Percentiles rank a stretch among this genome's conserved stretches.
phyloP scores from a whole-genome alignment of 2,888 invertebrate genomes.

The Chaitophorus viminalis region DNA sequence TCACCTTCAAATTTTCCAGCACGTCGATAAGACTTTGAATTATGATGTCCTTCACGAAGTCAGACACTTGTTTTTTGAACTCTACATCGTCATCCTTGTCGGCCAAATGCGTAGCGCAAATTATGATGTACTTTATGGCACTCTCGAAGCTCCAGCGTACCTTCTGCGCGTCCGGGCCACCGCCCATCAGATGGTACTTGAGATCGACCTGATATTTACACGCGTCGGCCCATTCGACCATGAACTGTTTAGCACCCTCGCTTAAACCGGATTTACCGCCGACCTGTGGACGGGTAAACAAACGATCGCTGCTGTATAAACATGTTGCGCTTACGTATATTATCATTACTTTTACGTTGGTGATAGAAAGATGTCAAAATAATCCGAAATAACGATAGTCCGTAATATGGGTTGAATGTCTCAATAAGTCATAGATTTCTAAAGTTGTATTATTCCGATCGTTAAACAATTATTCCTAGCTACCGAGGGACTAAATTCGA shows the following conservation, averaged over 20 bases:
- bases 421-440: too few relatives aligned
- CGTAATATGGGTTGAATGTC: too few relatives aligned
- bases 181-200: conserved; percentile 31
- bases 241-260: conserved; percentile 6
- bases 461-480: too few relatives aligned
- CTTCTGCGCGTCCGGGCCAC: not conserved
- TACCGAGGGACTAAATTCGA: too few relatives aligned
- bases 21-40: conserved; percentile 22
- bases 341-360: too few relatives aligned
- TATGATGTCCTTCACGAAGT: not conserved
- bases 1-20: conserved; percentile 15
- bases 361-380: too few relatives aligned
- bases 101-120: conserved; percentile 28
- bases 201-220: not conserved
- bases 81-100: not conserved
- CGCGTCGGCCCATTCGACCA: conserved; percentile 24
- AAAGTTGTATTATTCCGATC: too few relatives aligned
- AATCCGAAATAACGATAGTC: too few relatives aligned
- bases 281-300: not conserved
- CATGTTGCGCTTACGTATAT: too few relatives aligned
- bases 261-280: not conserved
- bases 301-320: too few relatives aligned
- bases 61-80: conserved; percentile 10
- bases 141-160: conserved; percentile 11
- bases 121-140: conserved; percentile 20